Evolutionary conservation across 2,113 vertebrate species (phyloP), one percentile per base, ranked within the genome.

Genomic region (Ceyx margarethae): DNA sequence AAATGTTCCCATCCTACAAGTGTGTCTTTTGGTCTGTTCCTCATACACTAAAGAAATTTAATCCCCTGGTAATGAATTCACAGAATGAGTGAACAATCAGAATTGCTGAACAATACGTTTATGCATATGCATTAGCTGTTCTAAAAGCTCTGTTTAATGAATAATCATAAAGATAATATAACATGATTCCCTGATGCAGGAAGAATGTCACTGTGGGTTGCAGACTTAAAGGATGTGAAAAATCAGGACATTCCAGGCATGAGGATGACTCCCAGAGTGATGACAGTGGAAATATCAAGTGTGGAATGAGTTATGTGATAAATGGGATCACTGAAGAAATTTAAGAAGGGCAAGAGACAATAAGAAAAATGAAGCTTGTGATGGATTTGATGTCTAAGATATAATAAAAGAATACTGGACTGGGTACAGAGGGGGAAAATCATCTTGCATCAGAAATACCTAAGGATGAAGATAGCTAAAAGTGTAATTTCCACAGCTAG

Each of bases 81-180:
- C 29, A 88, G 85, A 76, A 57, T 0, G 11, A 86, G 17, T 46
- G 66, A 93, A 58, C 66, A 84, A 73, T 62, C 67, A 84, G 62
- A 42, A 17, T 42, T 58, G 25, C 31, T 18, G 62, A 91, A 82
- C 80, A 91, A 57, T 76, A 42, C 50, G 15, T 66, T 84, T 69
- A 76, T 90, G 66, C 62, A 79, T 77, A 93, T 92, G 22, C 42
- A 89, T 89, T 17, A 73, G 67, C 58, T 90, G 15, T 76, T 91
- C 81, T 89, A 33, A 81, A 90, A 58, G n/a, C 65, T 73, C 58
- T 58, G 46, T 37, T 79, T 82, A 58, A 93, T 87, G 92, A 90
- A 95, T 91, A 94, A 85, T 76, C 71, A 79, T 69, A 65, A 68
- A 81, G 88, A 76, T 54, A 89, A 79, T 58, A 61, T 22, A 68